These are phyloP conservation scores for Aldrovandia affinis DNA, from an alignment of 2,797 vertebrate species.

Conservation along the genomic window DNA sequence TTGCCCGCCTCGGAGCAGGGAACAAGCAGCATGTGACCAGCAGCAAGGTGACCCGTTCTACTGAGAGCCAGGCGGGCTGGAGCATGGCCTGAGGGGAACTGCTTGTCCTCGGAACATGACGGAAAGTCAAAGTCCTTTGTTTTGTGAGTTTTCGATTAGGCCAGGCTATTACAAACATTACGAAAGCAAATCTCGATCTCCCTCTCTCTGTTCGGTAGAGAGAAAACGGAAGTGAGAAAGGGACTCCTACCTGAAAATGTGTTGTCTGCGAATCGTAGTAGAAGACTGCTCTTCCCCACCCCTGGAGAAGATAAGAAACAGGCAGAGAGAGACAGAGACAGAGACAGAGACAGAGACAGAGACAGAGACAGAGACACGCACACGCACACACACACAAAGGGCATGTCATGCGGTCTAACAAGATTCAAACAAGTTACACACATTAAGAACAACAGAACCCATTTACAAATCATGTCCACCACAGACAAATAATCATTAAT, in stretches of 20 bases:
- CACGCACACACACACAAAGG: background rate
- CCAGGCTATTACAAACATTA: background rate
- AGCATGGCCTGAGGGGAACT: background rate
- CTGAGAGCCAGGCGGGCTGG: background rate
- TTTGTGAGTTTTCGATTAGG: background rate
- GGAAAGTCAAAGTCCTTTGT: background rate
- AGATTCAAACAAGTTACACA: conserved; percentile 1
- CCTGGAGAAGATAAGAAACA: conserved; percentile 65
- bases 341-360: background rate
- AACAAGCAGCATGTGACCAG: conserved; percentile 5
- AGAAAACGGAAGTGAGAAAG: background rate
- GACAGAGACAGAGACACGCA: background rate
- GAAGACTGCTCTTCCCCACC: conserved; percentile 98
- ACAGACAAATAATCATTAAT: background rate
- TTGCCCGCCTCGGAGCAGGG: background rate
- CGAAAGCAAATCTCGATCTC: background rate
- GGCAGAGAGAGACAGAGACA: background rate
- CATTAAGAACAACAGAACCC: background rate
- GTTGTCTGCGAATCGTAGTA: conserved; percentile 97
- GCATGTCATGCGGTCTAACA: background rate
- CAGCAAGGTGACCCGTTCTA: conserved; percentile 9
- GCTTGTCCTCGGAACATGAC: too few relatives aligned
- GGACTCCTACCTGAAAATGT: conserved; percentile 92
- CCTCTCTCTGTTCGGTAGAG: background rate
- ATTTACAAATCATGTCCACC: background rate